A percentile compares a stretch with the other conserved stretches of the same genome.
These are phyloP conservation scores for Drosophila seguyi DNA, from an alignment of 1,140 invertebrate genomes.

Conservation along the genomic window DNA sequence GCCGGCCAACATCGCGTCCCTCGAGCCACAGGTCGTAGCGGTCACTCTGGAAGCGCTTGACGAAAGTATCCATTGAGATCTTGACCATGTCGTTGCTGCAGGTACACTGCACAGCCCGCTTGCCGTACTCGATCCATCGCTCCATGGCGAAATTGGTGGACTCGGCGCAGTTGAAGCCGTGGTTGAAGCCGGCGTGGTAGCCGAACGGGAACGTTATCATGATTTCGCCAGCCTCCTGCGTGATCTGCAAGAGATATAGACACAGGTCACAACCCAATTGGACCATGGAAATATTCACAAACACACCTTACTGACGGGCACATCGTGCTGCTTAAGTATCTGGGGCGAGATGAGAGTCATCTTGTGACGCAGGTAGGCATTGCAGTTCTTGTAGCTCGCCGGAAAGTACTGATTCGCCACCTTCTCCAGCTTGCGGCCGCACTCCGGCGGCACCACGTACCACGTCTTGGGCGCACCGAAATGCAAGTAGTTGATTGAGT, in stretches of 20 bases:
- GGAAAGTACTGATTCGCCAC: slow-evolving; percentile 97
- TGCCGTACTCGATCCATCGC: slow-evolving; percentile 99
- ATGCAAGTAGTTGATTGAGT: slow-evolving; percentile 99
- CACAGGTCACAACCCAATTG: background rate
- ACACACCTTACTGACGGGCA: slow-evolving; percentile 94
- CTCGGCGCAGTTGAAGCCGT: slow-evolving; percentile 99
- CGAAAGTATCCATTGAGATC: slow-evolving; percentile 99
- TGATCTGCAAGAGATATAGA: slow-evolving; percentile 88
- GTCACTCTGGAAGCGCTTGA: slow-evolving; percentile 97
- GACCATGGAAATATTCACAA: background rate
- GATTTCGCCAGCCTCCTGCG: slow-evolving; percentile 98
- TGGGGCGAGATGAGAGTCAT: slow-evolving; percentile 98
- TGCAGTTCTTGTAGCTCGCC: slow-evolving; percentile 93
- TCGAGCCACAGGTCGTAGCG: slow-evolving; percentile 88
- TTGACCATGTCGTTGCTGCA: slow-evolving; percentile 97
- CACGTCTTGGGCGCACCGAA: slow-evolving; percentile 97
- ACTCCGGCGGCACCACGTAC: slow-evolving; percentile 98
- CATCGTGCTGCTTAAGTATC: slow-evolving; percentile 96
- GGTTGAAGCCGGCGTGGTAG: slow-evolving; percentile 98
- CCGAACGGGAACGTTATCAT: slow-evolving; percentile 99
- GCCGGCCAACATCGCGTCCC: slow-evolving; percentile 95
- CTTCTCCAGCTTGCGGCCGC: slow-evolving; percentile 96
- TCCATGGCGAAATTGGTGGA: slow-evolving; percentile 99
- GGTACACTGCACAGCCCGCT: slow-evolving; percentile 93
- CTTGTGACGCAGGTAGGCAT: slow-evolving; percentile 98